Evolutionary conservation across 1,140 invertebrate genomes (phyloP).

Genomic region (Melitaea cinxia): DNA sequence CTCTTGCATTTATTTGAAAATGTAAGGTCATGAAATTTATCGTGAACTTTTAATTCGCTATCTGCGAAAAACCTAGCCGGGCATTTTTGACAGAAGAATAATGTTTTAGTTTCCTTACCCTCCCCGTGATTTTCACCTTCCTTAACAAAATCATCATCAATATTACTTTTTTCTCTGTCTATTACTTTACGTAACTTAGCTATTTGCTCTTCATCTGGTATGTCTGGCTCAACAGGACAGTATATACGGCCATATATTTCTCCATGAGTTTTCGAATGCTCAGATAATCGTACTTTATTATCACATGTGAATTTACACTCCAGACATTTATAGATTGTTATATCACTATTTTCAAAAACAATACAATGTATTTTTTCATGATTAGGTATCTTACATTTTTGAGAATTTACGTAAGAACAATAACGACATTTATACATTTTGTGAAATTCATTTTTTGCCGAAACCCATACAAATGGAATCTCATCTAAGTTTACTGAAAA

Average conservation of each 20-base stretch:
- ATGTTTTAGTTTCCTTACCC: slow-evolving; percentile 65
- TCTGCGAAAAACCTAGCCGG: slow-evolving; percentile 86
- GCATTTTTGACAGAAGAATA: slow-evolving; percentile 86
- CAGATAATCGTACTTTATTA: slow-evolving; percentile 87
- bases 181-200: slow-evolving; percentile 82
- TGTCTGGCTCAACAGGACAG: slow-evolving; percentile 85
- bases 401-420: slow-evolving; percentile 91
- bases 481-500: slow-evolving; percentile 57
- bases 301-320: slow-evolving; percentile 92
- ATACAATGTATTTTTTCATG: slow-evolving; percentile 93
- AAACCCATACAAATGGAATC: slow-evolving; percentile 88
- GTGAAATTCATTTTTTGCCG: slow-evolving; percentile 86
- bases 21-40: slow-evolving; percentile 85
- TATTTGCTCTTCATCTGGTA: slow-evolving; percentile 86
- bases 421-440: slow-evolving; percentile 94
- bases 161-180: slow-evolving; percentile 59
- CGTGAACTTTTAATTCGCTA: slow-evolving; percentile 86
- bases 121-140: slow-evolving; percentile 51
- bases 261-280: slow-evolving; percentile 90
- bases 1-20: slow-evolving; percentile 86
- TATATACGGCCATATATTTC: slow-evolving; percentile 87
- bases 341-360: slow-evolving; percentile 76
- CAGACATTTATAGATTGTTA: slow-evolving; percentile 83
- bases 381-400: slow-evolving; percentile 90
- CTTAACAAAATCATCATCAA: slow-evolving; percentile 44